Evolutionary conservation across 2,888 invertebrate species (phyloP).

Genomic region (Alsophila aescularia): DNA sequence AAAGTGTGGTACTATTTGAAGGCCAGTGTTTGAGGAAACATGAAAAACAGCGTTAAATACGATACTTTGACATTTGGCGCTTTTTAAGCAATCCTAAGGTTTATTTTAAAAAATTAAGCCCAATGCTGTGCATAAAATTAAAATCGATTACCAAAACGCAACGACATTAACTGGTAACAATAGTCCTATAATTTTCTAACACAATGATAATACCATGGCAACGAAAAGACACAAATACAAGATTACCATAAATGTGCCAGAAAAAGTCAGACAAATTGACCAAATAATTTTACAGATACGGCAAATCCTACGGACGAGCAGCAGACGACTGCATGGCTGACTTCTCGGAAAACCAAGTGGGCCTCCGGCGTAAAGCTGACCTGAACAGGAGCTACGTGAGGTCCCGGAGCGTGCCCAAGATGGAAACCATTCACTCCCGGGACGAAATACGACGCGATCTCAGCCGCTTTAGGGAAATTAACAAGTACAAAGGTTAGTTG

Average conservation of each 20-base stretch:
- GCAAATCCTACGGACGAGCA: slow-evolving; percentile 84
- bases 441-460: slow-evolving; percentile 82
- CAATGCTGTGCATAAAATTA: too few species aligned
- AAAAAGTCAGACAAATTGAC: background rate
- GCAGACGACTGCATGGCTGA: slow-evolving; percentile 86
- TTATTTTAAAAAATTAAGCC: too few species aligned
- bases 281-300: slow-evolving; percentile 60
- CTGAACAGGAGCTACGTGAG: slow-evolving; percentile 74
- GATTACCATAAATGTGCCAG: too few species aligned
- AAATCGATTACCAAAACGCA: too few species aligned
- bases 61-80: too few species aligned
- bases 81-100: too few species aligned
- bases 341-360: slow-evolving; percentile 78
- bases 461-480: slow-evolving; percentile 79
- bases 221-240: slow-evolving; percentile 4
- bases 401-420: slow-evolving; percentile 83
- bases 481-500: slow-evolving; percentile 79
- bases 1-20: too few species aligned
- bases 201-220: slow-evolving; percentile 22
- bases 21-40: too few species aligned
- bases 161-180: too few species aligned
- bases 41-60: too few species aligned
- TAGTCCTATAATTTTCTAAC: too few species aligned
- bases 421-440: slow-evolving; percentile 81
- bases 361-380: slow-evolving; percentile 68